Base-by-base conservation (phyloP, 2,888 invertebrate genomes). In the Drosophila acutilabella region DNA sequence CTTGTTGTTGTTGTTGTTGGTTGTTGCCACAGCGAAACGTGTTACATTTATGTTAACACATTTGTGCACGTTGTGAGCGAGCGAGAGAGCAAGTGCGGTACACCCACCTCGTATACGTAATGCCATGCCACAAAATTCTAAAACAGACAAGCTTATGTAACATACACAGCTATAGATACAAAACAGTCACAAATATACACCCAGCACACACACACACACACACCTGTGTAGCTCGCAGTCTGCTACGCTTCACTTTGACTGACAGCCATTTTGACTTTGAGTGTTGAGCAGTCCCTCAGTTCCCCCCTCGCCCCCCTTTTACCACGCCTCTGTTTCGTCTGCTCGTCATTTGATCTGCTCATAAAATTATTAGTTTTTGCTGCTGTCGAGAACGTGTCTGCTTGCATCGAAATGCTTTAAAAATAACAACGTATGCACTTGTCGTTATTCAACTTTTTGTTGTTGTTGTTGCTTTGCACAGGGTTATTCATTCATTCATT, bases 41-140 rank as follows among this genome's bases (percentile, higher is more conserved):
- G 86, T 80, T 86, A 85, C 83, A 79, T 86, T 88, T 83, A 81
- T 83, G 85, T 85, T 80, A 86, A 88, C 86, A 85, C 83, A 78
- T 81, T 86, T 80, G 83, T 76, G 72, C 79, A 82, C 86, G 81
- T 80, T 82, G 73, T 59, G 69, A 66, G 66, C 54, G 47, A 73
- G 48, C 30, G 72, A 65, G 70, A 65, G 52, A 58, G 58, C 20
- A 50, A 50, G 59, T 66, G 54, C 76, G 58, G n/a, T 57, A 45
- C 60, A 18, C 40, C 48, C 52, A 14, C 4, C 38, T 47, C 23
- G 11, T 38, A 54, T 33, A 72, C 42, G 62, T 65, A 77, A 70
- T 71, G 74, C 59, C 51, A 56, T 64, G 74, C 80, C 74, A 66
- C 74, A 80, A 80, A 80, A 59, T 86, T 86, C 81, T 78, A 80